A percentile compares a stretch with the other conserved stretches of the same genome.
Conservation (phyloP, 1,140 invertebrate species). For the Conus betulinus region DNA sequence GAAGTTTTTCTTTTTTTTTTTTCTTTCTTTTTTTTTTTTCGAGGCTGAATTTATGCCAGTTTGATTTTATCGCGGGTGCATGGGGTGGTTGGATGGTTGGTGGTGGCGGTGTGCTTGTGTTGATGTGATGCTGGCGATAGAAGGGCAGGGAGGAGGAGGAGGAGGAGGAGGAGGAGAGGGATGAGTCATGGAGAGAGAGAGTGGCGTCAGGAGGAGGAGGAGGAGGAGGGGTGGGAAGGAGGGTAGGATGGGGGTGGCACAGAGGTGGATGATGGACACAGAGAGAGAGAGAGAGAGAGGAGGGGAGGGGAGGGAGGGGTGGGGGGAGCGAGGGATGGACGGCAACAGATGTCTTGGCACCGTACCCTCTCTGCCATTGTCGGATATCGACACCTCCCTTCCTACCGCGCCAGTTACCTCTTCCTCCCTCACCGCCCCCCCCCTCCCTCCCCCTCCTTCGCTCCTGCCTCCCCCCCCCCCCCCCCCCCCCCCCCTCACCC, state of each 20-base stretch:
- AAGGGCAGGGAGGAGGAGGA: neutral
- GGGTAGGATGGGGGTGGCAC: neutral
- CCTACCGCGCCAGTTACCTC: neutral
- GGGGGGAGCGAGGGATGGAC: neutral
- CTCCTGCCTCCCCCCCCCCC: neutral
- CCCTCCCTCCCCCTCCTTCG: neutral
- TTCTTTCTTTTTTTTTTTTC: too few relatives aligned
- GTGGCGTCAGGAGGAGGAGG: neutral
- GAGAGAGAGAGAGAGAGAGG: too few relatives aligned
- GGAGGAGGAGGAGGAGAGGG: neutral
- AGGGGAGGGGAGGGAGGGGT: too few relatives aligned
- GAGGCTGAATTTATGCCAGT: too few relatives aligned
- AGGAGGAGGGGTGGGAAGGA: neutral
- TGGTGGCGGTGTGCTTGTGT: too few relatives aligned
- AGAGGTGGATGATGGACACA: neutral
- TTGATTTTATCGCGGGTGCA: too few relatives aligned
- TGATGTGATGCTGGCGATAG: too few relatives aligned
- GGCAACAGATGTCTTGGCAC: neutral
- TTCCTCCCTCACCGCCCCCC: neutral
- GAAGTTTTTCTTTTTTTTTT: too few relatives aligned
- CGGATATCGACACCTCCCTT: neutral
- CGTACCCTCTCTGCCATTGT: neutral
- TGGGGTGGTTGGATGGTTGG: too few relatives aligned
- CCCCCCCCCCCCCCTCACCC: neutral
- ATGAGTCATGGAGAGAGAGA: conserved; percentile 1